Evolutionary conservation across 1,140 invertebrate species (phyloP).

Genomic region (Drosophila lini): DNA sequence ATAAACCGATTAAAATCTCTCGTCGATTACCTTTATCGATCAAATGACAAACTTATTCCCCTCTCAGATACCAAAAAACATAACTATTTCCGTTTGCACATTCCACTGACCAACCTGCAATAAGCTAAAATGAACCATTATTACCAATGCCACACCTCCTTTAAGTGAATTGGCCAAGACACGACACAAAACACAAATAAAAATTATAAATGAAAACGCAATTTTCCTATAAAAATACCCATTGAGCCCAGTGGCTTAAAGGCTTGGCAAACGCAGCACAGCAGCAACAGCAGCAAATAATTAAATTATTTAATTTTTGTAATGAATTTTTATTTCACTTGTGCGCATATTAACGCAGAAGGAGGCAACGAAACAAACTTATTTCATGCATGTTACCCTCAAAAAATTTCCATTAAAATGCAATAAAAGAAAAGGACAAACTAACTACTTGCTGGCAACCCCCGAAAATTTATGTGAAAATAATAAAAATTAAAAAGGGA

Average conservation of each 20-base stretch:
- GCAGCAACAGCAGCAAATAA: conserved; percentile 51
- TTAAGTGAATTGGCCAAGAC: conserved; percentile 10
- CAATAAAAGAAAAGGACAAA: conserved; percentile 67
- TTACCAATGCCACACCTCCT: conserved; percentile 27
- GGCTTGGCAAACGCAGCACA: conserved; percentile 49
- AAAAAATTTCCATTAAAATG: conserved; percentile 80
- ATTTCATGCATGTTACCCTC: conserved; percentile 31
- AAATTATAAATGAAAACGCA: conserved; percentile 74
- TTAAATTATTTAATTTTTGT: conserved; percentile 65
- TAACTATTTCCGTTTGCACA: conserved; percentile 16
- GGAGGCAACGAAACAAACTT: conserved; percentile 38
- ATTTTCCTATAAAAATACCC: conserved; percentile 78
- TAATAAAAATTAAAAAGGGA: conserved; percentile 74
- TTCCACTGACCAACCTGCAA: conserved; percentile 12
- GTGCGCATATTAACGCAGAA: conserved; percentile 59
- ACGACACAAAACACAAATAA: conserved; percentile 2
- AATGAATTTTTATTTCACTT: conserved; percentile 44
- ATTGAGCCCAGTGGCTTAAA: conserved; percentile 51
- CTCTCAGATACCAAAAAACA: not conserved
- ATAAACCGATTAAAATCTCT: conserved; percentile 22
- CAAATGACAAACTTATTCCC: not conserved
- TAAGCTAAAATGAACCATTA: conserved; percentile 20
- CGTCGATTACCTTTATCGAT: conserved; percentile 12
- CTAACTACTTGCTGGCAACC: conserved; percentile 15
- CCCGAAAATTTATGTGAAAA: conserved; percentile 68